These are phyloP conservation scores for Lepilemur septentrionalis DNA, from an alignment of 2,797 vertebrate species.

Conservation along the genomic window DNA sequence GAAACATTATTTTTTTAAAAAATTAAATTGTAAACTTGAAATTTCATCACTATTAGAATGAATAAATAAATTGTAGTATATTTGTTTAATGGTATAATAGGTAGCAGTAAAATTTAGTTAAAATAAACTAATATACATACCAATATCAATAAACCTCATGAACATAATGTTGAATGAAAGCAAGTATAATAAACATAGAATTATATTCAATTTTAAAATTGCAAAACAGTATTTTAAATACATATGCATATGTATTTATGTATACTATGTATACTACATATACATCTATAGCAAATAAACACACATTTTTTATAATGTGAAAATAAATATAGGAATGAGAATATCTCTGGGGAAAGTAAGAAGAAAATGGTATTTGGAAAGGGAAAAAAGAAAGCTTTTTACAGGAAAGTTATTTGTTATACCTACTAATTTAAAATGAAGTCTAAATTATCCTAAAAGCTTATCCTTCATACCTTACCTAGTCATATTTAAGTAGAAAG, in stretches of 20 bases:
- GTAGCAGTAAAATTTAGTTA: neutral
- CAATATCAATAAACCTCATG: neutral
- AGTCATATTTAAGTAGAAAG: neutral
- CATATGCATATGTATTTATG: neutral
- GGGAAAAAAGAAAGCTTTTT: neutral
- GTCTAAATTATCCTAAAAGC: neutral
- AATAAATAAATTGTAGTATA: neutral
- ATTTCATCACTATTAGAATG: neutral
- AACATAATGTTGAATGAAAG: neutral
- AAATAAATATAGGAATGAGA: neutral
- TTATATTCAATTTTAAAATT: neutral
- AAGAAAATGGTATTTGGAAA: neutral
- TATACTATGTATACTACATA: neutral
- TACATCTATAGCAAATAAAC: neutral
- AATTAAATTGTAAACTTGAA: neutral
- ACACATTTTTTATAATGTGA: neutral
- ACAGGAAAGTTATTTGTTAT: neutral
- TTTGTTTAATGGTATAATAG: neutral
- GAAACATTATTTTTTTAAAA: neutral
- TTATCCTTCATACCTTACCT: neutral
- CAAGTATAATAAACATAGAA: neutral
- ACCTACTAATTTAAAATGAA: constrained; percentile 11
- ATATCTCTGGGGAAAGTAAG: neutral
- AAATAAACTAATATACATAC: neutral
- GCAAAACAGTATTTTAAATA: neutral